Conservation (phyloP, 2,113 vertebrate genomes). For the Enhydra lutris region DNA sequence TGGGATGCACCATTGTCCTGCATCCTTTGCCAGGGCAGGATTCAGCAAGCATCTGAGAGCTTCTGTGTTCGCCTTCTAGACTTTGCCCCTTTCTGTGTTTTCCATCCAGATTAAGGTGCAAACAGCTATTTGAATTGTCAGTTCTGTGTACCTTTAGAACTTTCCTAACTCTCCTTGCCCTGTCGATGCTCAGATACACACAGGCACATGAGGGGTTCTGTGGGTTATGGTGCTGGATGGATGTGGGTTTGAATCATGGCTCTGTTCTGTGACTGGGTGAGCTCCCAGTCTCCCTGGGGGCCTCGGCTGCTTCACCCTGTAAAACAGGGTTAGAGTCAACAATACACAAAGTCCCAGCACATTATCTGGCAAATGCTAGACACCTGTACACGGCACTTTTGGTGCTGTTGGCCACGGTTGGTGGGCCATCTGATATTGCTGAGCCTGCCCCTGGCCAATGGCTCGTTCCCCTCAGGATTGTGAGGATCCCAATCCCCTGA, state of each 20-base stretch:
- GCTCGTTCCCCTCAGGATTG: conserved; percentile 87
- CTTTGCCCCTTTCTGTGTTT: background rate
- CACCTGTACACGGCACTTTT: background rate
- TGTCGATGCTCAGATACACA: background rate
- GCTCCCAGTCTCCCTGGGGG: background rate
- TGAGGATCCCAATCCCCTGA: conserved; percentile 97
- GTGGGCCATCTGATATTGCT: background rate
- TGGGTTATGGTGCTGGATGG: background rate
- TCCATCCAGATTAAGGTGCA: background rate
- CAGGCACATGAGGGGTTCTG: background rate
- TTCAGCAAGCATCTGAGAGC: background rate
- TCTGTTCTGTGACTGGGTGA: background rate
- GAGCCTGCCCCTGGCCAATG: background rate
- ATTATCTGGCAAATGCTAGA: background rate
- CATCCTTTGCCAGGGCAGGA: background rate
- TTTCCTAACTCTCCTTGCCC: background rate
- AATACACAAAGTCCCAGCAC: background rate
- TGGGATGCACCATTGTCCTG: background rate
- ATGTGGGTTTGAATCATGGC: background rate
- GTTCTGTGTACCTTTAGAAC: background rate
- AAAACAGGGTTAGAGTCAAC: background rate
- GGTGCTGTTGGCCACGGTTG: background rate
- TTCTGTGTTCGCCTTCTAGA: background rate
- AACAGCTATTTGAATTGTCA: background rate
- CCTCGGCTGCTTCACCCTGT: background rate